A percentile compares a stretch with the other conserved stretches of the same genome.
Evolutionary conservation across 2,797 vertebrate genomes (phyloP).

Genomic region (Channallabes apus): DNA sequence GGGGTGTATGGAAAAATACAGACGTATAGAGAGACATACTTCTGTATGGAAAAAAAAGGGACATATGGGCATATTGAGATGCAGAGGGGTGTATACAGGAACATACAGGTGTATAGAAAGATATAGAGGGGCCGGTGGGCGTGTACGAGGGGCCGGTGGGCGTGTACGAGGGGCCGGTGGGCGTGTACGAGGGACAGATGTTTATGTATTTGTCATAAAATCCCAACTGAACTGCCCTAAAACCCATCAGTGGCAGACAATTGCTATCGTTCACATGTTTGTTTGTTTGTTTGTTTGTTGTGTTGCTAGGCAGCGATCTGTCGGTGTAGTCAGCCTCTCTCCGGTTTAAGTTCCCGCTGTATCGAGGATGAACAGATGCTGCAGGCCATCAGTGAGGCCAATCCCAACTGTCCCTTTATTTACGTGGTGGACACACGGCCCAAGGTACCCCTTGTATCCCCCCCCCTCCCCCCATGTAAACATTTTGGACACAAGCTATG

Average conservation of each 20-base stretch:
- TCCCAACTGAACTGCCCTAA: neutral
- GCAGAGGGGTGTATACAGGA: neutral
- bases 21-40: neutral
- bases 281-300: conserved; percentile 20
- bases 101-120: neutral
- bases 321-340: conserved; percentile 79
- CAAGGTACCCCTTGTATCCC: conserved; percentile 68
- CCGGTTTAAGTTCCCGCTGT: conserved; percentile 76
- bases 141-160: neutral
- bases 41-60: too few species aligned
- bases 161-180: too few species aligned
- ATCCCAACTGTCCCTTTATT: conserved; percentile 77
- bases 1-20: neutral
- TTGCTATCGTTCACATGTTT: neutral
- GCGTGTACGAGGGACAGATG: neutral
- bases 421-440: conserved; percentile 84
- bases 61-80: too few species aligned
- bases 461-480: neutral
- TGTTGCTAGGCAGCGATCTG: conserved; percentile 77
- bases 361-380: conserved; percentile 81
- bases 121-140: neutral
- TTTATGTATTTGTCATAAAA: neutral
- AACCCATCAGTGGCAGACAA: too few species aligned
- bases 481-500: neutral
- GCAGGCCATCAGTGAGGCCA: conserved; percentile 76